Conservation (phyloP, 1,140 invertebrate species). For the Pogonus chalceus region DNA sequence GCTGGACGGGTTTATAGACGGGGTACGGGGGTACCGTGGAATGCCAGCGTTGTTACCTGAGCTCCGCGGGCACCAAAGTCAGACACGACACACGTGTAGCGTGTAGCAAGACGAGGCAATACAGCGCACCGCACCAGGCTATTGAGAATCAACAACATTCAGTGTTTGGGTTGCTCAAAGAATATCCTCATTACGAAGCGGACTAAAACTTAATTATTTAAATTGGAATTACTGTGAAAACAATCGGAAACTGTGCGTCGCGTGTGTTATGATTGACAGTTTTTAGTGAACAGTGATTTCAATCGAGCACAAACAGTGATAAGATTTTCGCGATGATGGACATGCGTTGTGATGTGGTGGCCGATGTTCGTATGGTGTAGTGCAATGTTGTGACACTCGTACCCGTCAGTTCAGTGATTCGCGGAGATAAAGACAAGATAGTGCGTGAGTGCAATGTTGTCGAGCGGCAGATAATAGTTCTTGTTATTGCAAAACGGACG, state of each 20-base stretch:
- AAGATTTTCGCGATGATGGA: no score
- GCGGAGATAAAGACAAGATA: not conserved
- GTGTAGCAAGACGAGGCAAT: no score
- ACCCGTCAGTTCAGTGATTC: not conserved
- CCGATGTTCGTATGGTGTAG: not conserved
- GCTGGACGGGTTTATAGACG: slow-evolving; percentile 30
- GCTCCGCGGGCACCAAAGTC: slow-evolving; percentile 26
- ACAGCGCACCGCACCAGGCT: no score
- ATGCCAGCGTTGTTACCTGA: slow-evolving; percentile 26
- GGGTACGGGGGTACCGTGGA: slow-evolving; percentile 29
- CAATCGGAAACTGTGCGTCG: not conserved
- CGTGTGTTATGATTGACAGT: no score
- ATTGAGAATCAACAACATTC: no score
- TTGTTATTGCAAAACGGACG: not conserved
- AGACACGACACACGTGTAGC: slow-evolving; percentile 24
- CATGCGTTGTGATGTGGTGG: no score
- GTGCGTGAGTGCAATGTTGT: not conserved
- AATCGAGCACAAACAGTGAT: no score
- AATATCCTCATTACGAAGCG: no score
- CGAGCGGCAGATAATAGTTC: not conserved
- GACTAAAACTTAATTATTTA: no score
- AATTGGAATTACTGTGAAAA: no score
- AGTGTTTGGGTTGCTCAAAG: no score
- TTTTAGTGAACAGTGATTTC: no score
- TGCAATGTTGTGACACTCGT: not conserved